A percentile compares a stretch with the other conserved stretches of the same genome.
These are phyloP conservation scores for Apaloderma vittatum DNA, from an alignment of 2,113 vertebrate genomes.

Conservation along the genomic window DNA sequence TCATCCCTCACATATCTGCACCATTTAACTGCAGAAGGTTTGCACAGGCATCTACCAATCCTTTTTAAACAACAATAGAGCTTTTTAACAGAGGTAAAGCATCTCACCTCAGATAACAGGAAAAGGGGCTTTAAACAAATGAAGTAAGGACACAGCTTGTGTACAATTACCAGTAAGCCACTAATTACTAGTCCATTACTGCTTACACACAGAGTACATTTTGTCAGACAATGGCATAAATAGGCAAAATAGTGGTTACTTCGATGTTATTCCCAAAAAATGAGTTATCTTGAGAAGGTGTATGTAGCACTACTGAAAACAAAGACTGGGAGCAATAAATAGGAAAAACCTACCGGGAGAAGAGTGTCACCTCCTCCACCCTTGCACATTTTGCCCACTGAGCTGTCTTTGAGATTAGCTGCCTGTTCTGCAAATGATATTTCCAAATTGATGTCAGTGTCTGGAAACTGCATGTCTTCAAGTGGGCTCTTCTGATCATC, in stretches of 20 bases:
- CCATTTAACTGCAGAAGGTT: not conserved
- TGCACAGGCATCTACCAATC: not conserved
- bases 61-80: not conserved
- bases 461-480: slow-evolving; percentile 59
- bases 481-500: slow-evolving; percentile 14
- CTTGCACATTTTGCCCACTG: slow-evolving; percentile 67
- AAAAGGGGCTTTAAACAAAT: not conserved
- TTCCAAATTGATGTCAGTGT: slow-evolving; percentile 91
- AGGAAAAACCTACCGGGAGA: slow-evolving; percentile 83
- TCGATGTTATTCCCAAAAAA: not conserved
- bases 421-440: slow-evolving; percentile 96
- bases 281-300: not conserved
- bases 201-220: not conserved
- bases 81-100: not conserved
- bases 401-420: slow-evolving; percentile 82
- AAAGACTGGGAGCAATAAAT: not conserved
- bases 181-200: not conserved
- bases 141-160: not conserved
- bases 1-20: not conserved
- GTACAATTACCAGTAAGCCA: not conserved
- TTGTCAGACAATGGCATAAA: not conserved
- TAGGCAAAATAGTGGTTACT: not conserved
- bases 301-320: not conserved
- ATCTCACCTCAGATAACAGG: not conserved
- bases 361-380: slow-evolving; percentile 79